Conservation (phyloP, 2,113 vertebrate species). For the Kryptolebias marmoratus region DNA sequence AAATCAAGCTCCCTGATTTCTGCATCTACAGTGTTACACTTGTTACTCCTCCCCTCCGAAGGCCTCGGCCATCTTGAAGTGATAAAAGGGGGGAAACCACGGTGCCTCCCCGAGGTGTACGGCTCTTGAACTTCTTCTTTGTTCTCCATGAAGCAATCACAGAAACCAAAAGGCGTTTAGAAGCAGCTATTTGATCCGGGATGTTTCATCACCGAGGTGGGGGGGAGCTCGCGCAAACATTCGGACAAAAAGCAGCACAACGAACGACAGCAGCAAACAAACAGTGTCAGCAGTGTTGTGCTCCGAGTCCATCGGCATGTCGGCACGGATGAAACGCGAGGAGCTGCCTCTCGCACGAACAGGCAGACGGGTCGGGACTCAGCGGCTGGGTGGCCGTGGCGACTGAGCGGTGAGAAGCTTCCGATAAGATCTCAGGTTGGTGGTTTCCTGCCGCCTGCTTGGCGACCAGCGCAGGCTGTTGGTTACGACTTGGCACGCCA, state of each 20-base stretch:
- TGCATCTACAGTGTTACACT: constrained; percentile 41
- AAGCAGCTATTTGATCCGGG: constrained; percentile 40
- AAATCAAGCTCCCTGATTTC: constrained; percentile 45
- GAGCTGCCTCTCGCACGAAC: constrained; percentile 43
- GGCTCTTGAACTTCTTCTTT: constrained; percentile 32
- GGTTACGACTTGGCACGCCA: constrained; percentile 27
- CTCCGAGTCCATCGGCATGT: constrained; percentile 39
- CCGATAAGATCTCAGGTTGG: constrained; percentile 60
- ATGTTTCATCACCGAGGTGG: constrained; percentile 36
- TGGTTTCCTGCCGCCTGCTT: constrained; percentile 36
- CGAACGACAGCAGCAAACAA: constrained; percentile 28
- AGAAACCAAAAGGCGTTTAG: constrained; percentile 56
- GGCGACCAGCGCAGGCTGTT: constrained; percentile 39
- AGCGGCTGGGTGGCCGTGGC: constrained; percentile 45
- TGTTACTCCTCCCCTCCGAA: constrained; percentile 41
- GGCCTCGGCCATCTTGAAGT: constrained; percentile 57
- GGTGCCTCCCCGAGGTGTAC: constrained; percentile 43
- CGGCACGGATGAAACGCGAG: constrained; percentile 42
- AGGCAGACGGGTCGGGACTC: constrained; percentile 23
- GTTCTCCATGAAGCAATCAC: constrained; percentile 11
- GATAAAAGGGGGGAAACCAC: constrained; percentile 55
- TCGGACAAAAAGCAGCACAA: constrained; percentile 28
- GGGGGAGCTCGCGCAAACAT: constrained; percentile 31
- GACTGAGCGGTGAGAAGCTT: constrained; percentile 27
- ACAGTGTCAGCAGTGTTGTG: not conserved